These are phyloP conservation scores for Platichthys flesus DNA, from an alignment of 2,113 vertebrate species.

Conservation along the genomic window DNA sequence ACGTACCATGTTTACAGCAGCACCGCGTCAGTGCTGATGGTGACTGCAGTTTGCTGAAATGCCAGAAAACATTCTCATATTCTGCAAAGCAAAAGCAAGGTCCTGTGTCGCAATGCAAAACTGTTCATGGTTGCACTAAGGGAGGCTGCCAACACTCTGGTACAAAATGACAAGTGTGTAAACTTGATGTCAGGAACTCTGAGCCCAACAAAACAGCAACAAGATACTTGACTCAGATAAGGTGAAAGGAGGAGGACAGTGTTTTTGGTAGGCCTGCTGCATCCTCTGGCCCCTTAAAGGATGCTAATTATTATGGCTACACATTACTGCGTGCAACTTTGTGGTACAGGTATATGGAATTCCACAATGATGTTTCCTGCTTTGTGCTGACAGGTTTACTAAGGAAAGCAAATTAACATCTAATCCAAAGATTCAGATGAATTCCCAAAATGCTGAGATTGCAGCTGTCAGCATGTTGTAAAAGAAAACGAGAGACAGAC, in stretches of 20 bases:
- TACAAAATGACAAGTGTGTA: slow-evolving; percentile 41
- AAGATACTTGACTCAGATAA: slow-evolving; percentile 36
- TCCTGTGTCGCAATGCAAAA: slow-evolving; percentile 18
- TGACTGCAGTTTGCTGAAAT: slow-evolving; percentile 41
- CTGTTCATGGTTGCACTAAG: slow-evolving; percentile 38
- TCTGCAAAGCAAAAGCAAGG: slow-evolving; percentile 45
- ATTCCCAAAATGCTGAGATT: neutral
- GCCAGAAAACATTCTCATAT: slow-evolving; percentile 37
- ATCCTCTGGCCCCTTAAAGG: neutral
- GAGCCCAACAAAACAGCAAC: slow-evolving; percentile 28
- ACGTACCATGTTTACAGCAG: slow-evolving; percentile 1
- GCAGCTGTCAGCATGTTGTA: neutral
- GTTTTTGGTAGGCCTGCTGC: neutral
- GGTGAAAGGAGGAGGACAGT: neutral
- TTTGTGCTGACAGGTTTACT: neutral
- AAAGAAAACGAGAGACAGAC: neutral
- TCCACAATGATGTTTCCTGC: neutral
- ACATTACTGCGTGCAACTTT: neutral
- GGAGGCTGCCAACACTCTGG: slow-evolving; percentile 50
- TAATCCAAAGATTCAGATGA: neutral
- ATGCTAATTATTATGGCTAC: neutral
- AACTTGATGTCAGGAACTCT: slow-evolving; percentile 41
- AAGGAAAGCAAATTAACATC: slow-evolving; percentile 9
- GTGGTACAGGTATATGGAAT: neutral
- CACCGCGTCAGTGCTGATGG: slow-evolving; percentile 17